phyloP scores from a whole-genome alignment of 2,888 invertebrate genomes.

The Dolichomitus sp. region DNA sequence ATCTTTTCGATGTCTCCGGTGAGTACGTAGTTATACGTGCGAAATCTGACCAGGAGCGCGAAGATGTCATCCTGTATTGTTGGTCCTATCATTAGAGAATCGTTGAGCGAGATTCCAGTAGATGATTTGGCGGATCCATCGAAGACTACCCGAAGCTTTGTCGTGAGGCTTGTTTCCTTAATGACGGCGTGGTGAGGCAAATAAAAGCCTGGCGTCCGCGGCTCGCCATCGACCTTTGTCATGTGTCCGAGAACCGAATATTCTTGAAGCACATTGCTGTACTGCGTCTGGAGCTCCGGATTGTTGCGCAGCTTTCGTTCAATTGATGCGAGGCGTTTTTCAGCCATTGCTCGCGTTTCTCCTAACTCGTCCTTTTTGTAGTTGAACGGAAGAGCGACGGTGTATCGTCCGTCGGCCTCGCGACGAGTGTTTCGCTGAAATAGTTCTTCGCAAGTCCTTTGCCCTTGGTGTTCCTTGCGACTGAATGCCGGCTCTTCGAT shows the following conservation, averaged over 20 bases:
- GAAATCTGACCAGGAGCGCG: conserved; percentile 66
- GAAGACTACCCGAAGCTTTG: conserved; percentile 72
- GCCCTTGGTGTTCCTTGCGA: conserved; percentile 32
- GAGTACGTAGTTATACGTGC: conserved; percentile 66
- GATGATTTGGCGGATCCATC: conserved; percentile 70
- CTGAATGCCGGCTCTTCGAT: conserved; percentile 57
- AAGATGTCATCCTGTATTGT: conserved; percentile 72
- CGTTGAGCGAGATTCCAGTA: conserved; percentile 63
- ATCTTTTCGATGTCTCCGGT: conserved; percentile 73
- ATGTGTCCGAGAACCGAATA: conserved; percentile 69
- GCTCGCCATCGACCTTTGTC: conserved; percentile 31
- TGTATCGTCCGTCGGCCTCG: conserved; percentile 62
- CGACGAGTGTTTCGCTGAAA: conserved; percentile 48
- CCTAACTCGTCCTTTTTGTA: conserved; percentile 34
- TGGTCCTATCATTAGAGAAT: conserved; percentile 68
- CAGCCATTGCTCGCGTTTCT: conserved; percentile 32
- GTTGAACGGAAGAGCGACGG: conserved; percentile 66
- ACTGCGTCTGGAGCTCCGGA: conserved; percentile 27
- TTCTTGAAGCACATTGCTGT: conserved; percentile 68
- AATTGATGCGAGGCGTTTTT: conserved; percentile 32
- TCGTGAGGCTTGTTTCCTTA: conserved; percentile 63
- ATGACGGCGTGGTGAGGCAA: conserved; percentile 70
- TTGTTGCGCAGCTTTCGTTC: conserved; percentile 38
- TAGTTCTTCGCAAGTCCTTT: conserved; percentile 59
- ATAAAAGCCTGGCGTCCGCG: conserved; percentile 33